Percentiles rank a stretch among this genome's conserved stretches.
Evolutionary conservation across 1,140 invertebrate genomes (phyloP).

Genomic region (Diprion similis): DNA sequence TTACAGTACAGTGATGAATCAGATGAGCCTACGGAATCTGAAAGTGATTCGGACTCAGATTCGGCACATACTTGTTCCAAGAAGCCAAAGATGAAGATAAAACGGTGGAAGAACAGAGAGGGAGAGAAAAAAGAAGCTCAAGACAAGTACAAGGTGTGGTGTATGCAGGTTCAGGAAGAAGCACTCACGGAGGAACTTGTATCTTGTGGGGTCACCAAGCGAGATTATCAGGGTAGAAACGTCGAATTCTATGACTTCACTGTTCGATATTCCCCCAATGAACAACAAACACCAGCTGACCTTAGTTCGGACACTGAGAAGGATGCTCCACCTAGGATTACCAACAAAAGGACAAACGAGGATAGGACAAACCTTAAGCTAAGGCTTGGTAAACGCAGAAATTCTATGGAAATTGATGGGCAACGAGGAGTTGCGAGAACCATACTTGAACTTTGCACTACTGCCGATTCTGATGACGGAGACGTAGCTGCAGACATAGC

Average conservation of each 20-base stretch:
- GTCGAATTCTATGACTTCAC: conserved; percentile 69
- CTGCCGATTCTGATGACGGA: conserved; percentile 60
- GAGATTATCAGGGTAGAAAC: conserved; percentile 60
- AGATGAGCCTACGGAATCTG: conserved; percentile 55
- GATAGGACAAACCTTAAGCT: conserved; percentile 68
- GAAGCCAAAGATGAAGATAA: conserved; percentile 54
- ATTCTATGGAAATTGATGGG: conserved; percentile 56
- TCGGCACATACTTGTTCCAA: conserved; percentile 41
- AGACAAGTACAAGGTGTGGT: conserved; percentile 71
- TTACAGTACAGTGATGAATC: conserved; percentile 58
- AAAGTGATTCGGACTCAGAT: conserved; percentile 61
- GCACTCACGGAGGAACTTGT: conserved; percentile 67
- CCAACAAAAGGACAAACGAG: conserved; percentile 66
- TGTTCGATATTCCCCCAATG: conserved; percentile 42
- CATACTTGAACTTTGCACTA: conserved; percentile 63
- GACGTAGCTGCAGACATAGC: conserved; percentile 74
- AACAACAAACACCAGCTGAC: conserved; percentile 44
- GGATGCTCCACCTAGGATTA: conserved; percentile 50
- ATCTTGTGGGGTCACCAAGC: conserved; percentile 66
- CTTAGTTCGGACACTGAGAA: conserved; percentile 60
- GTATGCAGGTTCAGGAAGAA: conserved; percentile 68
- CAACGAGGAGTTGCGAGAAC: conserved; percentile 61
- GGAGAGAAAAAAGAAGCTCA: conserved; percentile 38
- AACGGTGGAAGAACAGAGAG: conserved; percentile 43
- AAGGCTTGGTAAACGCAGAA: conserved; percentile 63